Conservation (phyloP, 2,888 invertebrate species). For the Junonia oenone region DNA sequence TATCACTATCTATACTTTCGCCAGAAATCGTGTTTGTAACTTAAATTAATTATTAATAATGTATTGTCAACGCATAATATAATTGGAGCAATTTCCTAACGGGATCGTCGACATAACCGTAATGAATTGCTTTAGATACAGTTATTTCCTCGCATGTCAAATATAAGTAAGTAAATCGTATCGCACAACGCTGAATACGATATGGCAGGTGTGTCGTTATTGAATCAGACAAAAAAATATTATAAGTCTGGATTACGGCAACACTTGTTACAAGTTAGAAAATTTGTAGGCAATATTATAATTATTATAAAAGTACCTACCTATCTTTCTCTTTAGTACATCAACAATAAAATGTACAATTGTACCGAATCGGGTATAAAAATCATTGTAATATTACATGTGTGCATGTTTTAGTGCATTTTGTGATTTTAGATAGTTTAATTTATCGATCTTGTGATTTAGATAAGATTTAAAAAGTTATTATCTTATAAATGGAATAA, state of each 20-base stretch:
- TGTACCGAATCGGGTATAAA: conserved; percentile 68
- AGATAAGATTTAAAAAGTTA: conserved; percentile 57
- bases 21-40: conserved; percentile 2
- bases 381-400: conserved; percentile 69
- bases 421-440: conserved; percentile 80
- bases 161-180: conserved; percentile 34
- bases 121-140: conserved; percentile 45
- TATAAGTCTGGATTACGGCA: conserved; percentile 20
- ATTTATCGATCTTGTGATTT: conserved; percentile 79
- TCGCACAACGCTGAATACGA: conserved; percentile 33
- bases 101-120: conserved; percentile 61
- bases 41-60: conserved; percentile 29
- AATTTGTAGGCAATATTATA: conserved; percentile 53
- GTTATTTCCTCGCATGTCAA: conserved; percentile 62
- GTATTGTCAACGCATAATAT: conserved; percentile 24
- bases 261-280: conserved; percentile 42
- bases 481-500: conserved; percentile 55
- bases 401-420: conserved; percentile 81
- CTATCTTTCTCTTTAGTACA: conserved; percentile 52
- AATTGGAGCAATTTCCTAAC: conserved; percentile 22
- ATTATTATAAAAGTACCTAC: conserved; percentile 45
- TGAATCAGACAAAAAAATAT: conserved; percentile 19
- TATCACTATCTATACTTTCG: conserved; percentile 5
- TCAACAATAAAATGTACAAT: conserved; percentile 60
- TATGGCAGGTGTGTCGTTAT: conserved; percentile 28